These are phyloP conservation scores for Drosophila siamana DNA, from an alignment of 2,888 invertebrate genomes.

Conservation along the genomic window DNA sequence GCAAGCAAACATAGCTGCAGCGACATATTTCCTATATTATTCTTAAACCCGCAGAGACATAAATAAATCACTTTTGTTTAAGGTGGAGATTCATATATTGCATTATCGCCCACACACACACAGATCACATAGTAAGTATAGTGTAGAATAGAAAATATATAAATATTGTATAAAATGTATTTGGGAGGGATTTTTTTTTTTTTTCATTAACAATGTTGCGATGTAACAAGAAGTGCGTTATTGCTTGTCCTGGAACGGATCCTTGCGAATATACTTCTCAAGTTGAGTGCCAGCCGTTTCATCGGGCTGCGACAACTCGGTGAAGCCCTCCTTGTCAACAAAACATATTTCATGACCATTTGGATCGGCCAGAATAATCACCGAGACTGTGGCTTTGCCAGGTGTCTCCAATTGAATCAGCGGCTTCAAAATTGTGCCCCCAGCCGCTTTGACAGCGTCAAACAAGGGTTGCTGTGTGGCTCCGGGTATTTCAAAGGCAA, in stretches of 20 bases:
- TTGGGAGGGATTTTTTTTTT: not conserved
- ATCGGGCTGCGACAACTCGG: constrained; percentile 94
- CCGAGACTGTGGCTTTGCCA: constrained; percentile 97
- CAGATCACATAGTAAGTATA: constrained; percentile 4
- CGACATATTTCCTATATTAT: too few species aligned
- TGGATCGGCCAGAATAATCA: constrained; percentile 98
- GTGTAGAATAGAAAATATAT: not conserved
- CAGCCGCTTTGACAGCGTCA: constrained; percentile 89
- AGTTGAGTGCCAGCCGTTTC: constrained; percentile 92
- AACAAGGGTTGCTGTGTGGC: constrained; percentile 92
- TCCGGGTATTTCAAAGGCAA: constrained; percentile 96
- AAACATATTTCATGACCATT: constrained; percentile 99
- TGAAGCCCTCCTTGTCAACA: constrained; percentile 98
- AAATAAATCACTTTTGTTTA: not conserved
- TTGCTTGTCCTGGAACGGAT: constrained; percentile 84
- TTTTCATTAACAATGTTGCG: constrained; percentile 5
- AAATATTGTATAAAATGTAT: constrained; percentile 4
- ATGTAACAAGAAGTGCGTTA: not conserved
- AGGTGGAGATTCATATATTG: constrained; percentile 2
- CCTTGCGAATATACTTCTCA: constrained; percentile 89
- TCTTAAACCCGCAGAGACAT: too few species aligned
- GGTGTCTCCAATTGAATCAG: constrained; percentile 97
- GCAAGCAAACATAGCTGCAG: too few species aligned
- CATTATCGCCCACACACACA: not conserved
- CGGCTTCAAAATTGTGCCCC: constrained; percentile 93